A percentile compares a stretch with the other conserved stretches of the same genome.
phyloP scores from a whole-genome alignment of 2,797 vertebrate species.

The Crenichthys baileyi region DNA sequence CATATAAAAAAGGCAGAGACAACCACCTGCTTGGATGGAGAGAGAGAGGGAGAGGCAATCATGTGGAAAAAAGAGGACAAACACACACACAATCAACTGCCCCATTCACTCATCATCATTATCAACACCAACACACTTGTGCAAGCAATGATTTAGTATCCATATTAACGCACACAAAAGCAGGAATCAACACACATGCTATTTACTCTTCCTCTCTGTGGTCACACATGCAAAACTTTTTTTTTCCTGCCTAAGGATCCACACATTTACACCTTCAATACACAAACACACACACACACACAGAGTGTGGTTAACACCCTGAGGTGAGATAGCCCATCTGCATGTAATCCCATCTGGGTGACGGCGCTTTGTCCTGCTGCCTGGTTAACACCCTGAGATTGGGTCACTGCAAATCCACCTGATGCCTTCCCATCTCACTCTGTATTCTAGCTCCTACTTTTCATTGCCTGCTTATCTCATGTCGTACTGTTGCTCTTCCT shows the following conservation, averaged over 20 bases:
- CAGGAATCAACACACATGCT: conserved; percentile 41
- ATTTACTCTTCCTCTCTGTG: conserved; percentile 23
- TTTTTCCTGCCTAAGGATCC: conserved; percentile 12
- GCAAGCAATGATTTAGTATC: conserved; percentile 50
- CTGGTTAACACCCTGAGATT: conserved; percentile 78
- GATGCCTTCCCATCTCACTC: conserved; percentile 66
- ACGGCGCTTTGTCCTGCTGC: conserved; percentile 62
- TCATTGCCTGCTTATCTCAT: conserved; percentile 55
- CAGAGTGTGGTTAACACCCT: conserved; percentile 59
- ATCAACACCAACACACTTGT: conserved; percentile 47
- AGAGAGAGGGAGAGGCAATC: conserved; percentile 68
- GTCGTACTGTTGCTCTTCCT: conserved; percentile 25
- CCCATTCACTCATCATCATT: conserved; percentile 41
- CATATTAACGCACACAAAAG: conserved; percentile 37
- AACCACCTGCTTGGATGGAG: conserved; percentile 73
- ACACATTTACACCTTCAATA: conserved; percentile 3
- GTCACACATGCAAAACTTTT: conserved; percentile 20
- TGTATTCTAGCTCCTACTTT: conserved; percentile 48
- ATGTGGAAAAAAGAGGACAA: conserved; percentile 37
- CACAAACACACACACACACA: conserved; percentile 15
- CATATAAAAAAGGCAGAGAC: conserved; percentile 69
- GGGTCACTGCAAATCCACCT: conserved; percentile 79
- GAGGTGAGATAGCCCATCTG: conserved; percentile 76
- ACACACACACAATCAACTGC: conserved; percentile 36
- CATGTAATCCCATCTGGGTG: conserved; percentile 80